Conservation (phyloP, 2,888 invertebrate genomes). For the Ophion ventricosus region DNA sequence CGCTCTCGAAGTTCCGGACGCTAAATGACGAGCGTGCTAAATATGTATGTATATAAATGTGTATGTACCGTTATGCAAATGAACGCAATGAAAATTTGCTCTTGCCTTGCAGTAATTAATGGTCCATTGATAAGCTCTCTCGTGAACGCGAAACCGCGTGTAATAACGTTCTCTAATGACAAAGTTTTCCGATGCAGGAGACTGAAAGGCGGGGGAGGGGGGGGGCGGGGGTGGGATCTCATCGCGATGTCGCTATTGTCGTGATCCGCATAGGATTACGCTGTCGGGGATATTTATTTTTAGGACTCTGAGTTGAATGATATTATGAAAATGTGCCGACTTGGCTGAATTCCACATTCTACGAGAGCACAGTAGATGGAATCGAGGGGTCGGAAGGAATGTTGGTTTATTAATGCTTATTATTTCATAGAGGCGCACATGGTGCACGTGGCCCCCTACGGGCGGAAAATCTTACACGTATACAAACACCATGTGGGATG, state of each 20-base stretch:
- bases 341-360: background rate
- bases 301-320: conserved; percentile 27
- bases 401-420: conserved; percentile 62
- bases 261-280: background rate
- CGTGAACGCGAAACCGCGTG: conserved; percentile 45
- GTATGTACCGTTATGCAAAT: conserved; percentile 39
- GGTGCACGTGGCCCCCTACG: background rate
- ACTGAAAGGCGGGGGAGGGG: background rate
- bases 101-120: conserved; percentile 31
- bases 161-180: conserved; percentile 21
- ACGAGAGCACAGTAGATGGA: background rate
- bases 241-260: conserved; percentile 12
- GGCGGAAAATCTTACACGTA: background rate
- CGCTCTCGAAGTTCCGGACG: conserved; percentile 13
- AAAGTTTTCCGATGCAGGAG: conserved; percentile 45
- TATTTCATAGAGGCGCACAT: conserved; percentile 50
- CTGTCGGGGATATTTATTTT: conserved; percentile 17
- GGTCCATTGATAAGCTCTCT: conserved; percentile 54
- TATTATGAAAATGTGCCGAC: background rate
- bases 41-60: background rate
- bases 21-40: conserved; percentile 42
- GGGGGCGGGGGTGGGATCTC: background rate
- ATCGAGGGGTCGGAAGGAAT: background rate
- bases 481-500: background rate
- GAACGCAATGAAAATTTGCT: conserved; percentile 7